Evolutionary conservation across 2,797 vertebrate genomes (phyloP).

Genomic region (Trematomus bernacchii): DNA sequence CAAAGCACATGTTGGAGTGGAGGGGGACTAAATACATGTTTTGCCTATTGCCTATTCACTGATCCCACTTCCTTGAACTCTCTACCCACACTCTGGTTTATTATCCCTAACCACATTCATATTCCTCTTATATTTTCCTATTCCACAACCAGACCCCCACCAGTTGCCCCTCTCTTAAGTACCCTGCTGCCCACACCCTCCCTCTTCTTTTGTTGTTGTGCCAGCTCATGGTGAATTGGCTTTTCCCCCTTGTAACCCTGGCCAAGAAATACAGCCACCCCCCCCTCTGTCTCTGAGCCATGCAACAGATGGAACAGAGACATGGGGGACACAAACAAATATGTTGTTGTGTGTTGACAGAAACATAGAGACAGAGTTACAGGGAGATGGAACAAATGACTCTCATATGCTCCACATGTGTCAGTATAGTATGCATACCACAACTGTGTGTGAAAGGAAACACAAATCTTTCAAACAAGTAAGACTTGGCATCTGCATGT

Average conservation of each 20-base stretch:
- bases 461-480: slow-evolving; percentile 30
- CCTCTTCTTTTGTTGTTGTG: slow-evolving; percentile 43
- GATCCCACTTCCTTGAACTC: slow-evolving; percentile 23
- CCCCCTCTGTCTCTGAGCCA: slow-evolving; percentile 40
- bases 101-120: slow-evolving; percentile 14
- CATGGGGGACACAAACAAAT: slow-evolving; percentile 53
- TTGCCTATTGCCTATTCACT: background rate
- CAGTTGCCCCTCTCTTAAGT: slow-evolving; percentile 42
- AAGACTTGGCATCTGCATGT: slow-evolving; percentile 26
- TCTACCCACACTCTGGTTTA: slow-evolving; percentile 26
- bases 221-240: slow-evolving; percentile 42
- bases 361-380: slow-evolving; percentile 29
- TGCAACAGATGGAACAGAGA: slow-evolving; percentile 61
- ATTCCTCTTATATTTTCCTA: slow-evolving; percentile 35
- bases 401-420: slow-evolving; percentile 12
- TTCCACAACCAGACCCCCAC: slow-evolving; percentile 44
- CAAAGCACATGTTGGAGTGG: background rate
- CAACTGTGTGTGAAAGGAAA: slow-evolving; percentile 16
- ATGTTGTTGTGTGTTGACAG: slow-evolving; percentile 44
- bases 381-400: slow-evolving; percentile 17
- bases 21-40: background rate
- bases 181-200: slow-evolving; percentile 40
- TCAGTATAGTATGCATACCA: slow-evolving; percentile 2
- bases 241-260: slow-evolving; percentile 30
- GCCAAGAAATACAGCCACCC: slow-evolving; percentile 41